Evolutionary conservation across 2,113 vertebrate species (phyloP), one percentile per base, ranked within the genome.

Genomic region (Grallaria varia): DNA sequence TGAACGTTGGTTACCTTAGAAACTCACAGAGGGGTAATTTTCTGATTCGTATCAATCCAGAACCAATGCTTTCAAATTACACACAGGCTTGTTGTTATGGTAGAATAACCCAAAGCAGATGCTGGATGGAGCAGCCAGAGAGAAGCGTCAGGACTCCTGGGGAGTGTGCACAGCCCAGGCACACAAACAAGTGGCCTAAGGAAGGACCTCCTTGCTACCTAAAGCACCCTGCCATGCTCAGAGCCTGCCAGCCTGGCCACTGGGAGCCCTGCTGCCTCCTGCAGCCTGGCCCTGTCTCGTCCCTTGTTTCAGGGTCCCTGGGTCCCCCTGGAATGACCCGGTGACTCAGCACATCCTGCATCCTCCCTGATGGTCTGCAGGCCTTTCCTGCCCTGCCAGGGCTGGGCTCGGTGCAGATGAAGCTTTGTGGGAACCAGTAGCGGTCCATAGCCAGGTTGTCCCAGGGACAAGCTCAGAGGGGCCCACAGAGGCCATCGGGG

Each of bases 81-180:
- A 77, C 28, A 35, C 84, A 94, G 63, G 27, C 62, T 63, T 94
- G 72, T 72, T 96, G 66, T 53, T 96, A 90, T 64, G 79, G 71
- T 66, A 63, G 69, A 87, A 39, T 87, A 97, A 97, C n/a, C 16
- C 14, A 72, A 95, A 96, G 91, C 96, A 98, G 97, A 97, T 97
- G 95, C 95, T 90, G 89, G 71, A 83, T 58, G 76, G 84, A 96
- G 83, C 86, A 93, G 84, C 27, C 90, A 95, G 78, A 0, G 5
- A 74, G 77, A 59, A 90, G 55, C 5, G 3, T 84, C 81, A 93
- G 81, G 58, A 63, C n/a, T 75, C 86, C 82, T 80, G 0, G 2
- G 56, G 94, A 87, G 58, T 84, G 44, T 10, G 7, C 23, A n/a
- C 25, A 53, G 83, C 78, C 50, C 83, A 73, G 84, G 7, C 49